A percentile compares a stretch with the other conserved stretches of the same genome.
Conservation (phyloP, 1,140 invertebrate genomes). For the Asobara japonica region DNA sequence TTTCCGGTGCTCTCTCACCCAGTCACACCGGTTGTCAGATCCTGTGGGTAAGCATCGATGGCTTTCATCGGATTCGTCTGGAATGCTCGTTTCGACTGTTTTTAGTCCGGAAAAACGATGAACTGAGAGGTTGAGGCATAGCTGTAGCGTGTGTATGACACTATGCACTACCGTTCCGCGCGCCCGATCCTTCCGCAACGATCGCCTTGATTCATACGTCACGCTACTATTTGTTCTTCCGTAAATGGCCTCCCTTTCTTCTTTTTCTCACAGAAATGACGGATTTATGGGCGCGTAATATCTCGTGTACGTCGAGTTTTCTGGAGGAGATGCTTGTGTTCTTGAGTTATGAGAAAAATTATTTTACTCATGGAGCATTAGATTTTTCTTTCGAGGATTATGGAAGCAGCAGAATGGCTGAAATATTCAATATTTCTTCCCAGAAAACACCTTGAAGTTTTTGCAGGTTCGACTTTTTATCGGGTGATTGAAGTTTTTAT, state of each 20-base stretch:
- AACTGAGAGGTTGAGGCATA: not conserved
- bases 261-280: not conserved
- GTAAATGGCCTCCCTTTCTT: not conserved
- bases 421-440: no score
- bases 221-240: not conserved
- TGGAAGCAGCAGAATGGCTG: no score
- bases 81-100: not conserved
- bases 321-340: no score
- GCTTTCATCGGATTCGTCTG: not conserved
- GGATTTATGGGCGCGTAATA: not conserved
- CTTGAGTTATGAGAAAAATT: no score
- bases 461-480: no score
- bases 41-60: not conserved
- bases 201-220: slow-evolving; percentile 9
- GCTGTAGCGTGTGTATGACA: slow-evolving; percentile 23
- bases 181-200: slow-evolving; percentile 1
- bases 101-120: not conserved
- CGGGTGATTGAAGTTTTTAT: no score
- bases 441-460: no score
- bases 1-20: slow-evolving; percentile 28
- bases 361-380: not conserved
- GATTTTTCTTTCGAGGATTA: not conserved
- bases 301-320: not conserved
- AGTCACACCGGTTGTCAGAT: slow-evolving; percentile 33
- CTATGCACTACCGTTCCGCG: slow-evolving; percentile 19